Percentiles rank a stretch among this genome's conserved stretches.
Conservation (phyloP, 2,113 vertebrate genomes). For the Thryonomys swinderianus region DNA sequence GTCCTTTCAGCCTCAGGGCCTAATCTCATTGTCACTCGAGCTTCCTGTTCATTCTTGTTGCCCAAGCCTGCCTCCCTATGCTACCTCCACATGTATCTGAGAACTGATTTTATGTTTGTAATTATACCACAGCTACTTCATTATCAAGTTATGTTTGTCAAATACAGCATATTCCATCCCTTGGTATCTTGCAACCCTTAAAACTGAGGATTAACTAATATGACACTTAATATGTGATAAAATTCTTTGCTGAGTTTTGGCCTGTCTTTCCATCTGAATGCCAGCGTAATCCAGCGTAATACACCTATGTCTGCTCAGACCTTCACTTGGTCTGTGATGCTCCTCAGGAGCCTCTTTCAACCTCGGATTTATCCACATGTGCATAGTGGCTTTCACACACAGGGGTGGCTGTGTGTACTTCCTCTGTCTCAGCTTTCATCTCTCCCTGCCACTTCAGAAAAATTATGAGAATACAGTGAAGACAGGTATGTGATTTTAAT, state of each 20-base stretch:
- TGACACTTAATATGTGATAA: background rate
- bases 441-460: background rate
- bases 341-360: background rate
- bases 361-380: background rate
- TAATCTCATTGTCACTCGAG: background rate
- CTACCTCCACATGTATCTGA: rapidly evolving
- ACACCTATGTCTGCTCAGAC: background rate
- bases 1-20: background rate
- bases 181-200: background rate
- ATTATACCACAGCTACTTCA: background rate
- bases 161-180: background rate
- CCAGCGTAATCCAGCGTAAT: background rate
- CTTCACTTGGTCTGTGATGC: background rate
- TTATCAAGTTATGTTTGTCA: background rate
- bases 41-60: background rate
- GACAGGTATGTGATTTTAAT: background rate
- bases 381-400: background rate
- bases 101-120: background rate
- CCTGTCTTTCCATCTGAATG: background rate
- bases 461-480: background rate
- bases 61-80: background rate
- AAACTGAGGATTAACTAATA: background rate
- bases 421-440: background rate
- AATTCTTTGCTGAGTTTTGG: background rate
- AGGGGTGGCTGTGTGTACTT: rapidly evolving